Evolutionary conservation across 2,888 invertebrate genomes (phyloP).

Genomic region (Cephus runcator): DNA sequence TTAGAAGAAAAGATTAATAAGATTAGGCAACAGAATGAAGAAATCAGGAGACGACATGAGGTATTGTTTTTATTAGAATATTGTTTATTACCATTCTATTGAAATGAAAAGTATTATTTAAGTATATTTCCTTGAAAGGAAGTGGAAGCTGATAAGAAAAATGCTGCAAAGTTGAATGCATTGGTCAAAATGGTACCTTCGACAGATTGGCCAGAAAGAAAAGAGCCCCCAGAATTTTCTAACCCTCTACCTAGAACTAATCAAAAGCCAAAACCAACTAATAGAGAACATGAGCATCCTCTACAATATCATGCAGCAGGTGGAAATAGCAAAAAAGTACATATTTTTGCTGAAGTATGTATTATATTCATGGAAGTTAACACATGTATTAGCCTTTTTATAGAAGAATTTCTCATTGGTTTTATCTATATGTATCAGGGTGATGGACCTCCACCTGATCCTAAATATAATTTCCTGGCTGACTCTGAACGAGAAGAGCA

Average conservation of each 20-base stretch:
- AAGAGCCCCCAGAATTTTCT: slow-evolving; percentile 58
- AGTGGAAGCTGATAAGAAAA: slow-evolving; percentile 65
- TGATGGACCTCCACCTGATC: slow-evolving; percentile 65
- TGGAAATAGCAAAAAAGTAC: slow-evolving; percentile 50
- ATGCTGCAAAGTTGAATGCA: slow-evolving; percentile 64
- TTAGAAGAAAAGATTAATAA: slow-evolving; percentile 61
- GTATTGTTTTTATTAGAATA: slow-evolving; percentile 26
- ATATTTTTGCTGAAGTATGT: slow-evolving; percentile 51
- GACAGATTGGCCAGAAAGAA: slow-evolving; percentile 64
- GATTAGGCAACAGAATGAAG: slow-evolving; percentile 59
- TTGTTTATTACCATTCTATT: not conserved
- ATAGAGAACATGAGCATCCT: slow-evolving; percentile 35
- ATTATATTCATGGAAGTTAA: not conserved
- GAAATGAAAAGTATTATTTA: not conserved
- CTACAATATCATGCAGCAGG: slow-evolving; percentile 49
- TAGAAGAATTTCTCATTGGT: not conserved
- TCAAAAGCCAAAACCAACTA: slow-evolving; percentile 34
- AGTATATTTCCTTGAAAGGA: slow-evolving; percentile 44
- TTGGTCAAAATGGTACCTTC: slow-evolving; percentile 62
- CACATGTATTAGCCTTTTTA: not conserved
- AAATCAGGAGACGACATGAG: slow-evolving; percentile 58
- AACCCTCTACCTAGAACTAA: slow-evolving; percentile 38
- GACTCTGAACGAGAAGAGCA: slow-evolving; percentile 62
- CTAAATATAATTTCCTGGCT: slow-evolving; percentile 64
- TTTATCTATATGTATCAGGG: slow-evolving; percentile 44